Conservation (phyloP, 2,888 invertebrate genomes). For the Andrena hattorfiana region DNA sequence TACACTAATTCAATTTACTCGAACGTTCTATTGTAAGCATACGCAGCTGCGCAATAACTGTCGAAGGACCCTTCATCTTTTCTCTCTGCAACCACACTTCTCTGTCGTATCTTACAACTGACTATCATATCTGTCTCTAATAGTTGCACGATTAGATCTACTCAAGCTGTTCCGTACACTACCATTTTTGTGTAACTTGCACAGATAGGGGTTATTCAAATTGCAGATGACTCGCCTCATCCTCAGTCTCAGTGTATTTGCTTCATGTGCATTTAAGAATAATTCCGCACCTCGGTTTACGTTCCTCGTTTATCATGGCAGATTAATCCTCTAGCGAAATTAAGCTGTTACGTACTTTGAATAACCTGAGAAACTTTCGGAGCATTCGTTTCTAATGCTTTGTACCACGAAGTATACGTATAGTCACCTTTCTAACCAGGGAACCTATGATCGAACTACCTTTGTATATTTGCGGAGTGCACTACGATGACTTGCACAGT, state of each 20-base stretch:
- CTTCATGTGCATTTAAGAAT: background rate
- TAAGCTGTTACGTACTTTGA: slow-evolving; percentile 16
- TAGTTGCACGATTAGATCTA: slow-evolving; percentile 65
- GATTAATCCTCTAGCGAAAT: background rate
- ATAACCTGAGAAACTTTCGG: slow-evolving; percentile 25
- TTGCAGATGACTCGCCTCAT: background rate
- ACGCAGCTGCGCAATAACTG: slow-evolving; percentile 2
- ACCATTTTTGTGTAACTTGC: slow-evolving; percentile 18
- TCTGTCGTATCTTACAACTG: slow-evolving; percentile 43
- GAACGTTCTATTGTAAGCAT: background rate
- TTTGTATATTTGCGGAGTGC: slow-evolving; percentile 51
- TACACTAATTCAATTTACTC: background rate
- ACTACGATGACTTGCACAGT: slow-evolving; percentile 51
- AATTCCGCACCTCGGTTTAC: background rate
- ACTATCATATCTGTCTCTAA: slow-evolving; percentile 41
- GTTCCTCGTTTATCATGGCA: background rate
- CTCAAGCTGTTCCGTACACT: slow-evolving; percentile 27
- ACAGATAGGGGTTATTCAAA: slow-evolving; percentile 51
- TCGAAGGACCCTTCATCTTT: slow-evolving; percentile 14
- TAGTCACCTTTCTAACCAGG: background rate
- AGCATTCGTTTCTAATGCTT: slow-evolving; percentile 8
- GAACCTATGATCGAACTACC: slow-evolving; percentile 8
- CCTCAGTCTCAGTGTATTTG: background rate
- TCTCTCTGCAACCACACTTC: slow-evolving; percentile 28
- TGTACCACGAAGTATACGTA: slow-evolving; percentile 4